Evolutionary conservation across 2,888 invertebrate species (phyloP), one percentile per base, ranked within the genome.

Genomic region (Campoplex capitator): DNA sequence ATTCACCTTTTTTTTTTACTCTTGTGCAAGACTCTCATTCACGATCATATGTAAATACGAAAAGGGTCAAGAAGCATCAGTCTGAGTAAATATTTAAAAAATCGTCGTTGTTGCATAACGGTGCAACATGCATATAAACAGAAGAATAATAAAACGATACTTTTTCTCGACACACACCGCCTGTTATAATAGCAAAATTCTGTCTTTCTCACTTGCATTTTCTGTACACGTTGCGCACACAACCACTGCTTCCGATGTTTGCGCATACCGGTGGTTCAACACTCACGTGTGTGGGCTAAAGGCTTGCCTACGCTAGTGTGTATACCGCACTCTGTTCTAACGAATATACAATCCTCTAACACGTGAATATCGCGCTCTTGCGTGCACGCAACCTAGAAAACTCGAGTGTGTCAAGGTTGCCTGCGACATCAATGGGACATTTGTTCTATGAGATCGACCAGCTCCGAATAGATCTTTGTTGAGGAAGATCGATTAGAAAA

Each of bases 401-500:
- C 51, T 78, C 83, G 87, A 90, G 90, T 91, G 83, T 91, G 91
- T 90, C 91, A 91, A 91, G 91, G 91, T 91, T 90, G 88, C 75
- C 32, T 76, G 23, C 23, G 77, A 62, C 73, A 83, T 84, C 83
- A 87, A 85, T 87, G 85, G 84, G 79, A 62, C 62, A 88, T 88
- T 90, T 90, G 89, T 81, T 77, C 18, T 84, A 79, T 73, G 79
- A 78, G 54, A 75, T 56, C 3, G 56, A 51, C 58, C 42, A 7
- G 42, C 65, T 48, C 35, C 65, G 11, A 23, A 48, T 80, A n/a
- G n/a, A 23, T 65, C 18, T 9, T 65, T 51, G 54, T 73, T 65
- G n/a, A 62, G 45, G n/a, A 80, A 79, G 42, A 65, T 51, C 82
- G 75, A 70, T 48, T 28, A 23, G 8, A 70, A 70, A 56, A 38